Conservation (phyloP, 2,888 invertebrate species). For the Phasia obesa region DNA sequence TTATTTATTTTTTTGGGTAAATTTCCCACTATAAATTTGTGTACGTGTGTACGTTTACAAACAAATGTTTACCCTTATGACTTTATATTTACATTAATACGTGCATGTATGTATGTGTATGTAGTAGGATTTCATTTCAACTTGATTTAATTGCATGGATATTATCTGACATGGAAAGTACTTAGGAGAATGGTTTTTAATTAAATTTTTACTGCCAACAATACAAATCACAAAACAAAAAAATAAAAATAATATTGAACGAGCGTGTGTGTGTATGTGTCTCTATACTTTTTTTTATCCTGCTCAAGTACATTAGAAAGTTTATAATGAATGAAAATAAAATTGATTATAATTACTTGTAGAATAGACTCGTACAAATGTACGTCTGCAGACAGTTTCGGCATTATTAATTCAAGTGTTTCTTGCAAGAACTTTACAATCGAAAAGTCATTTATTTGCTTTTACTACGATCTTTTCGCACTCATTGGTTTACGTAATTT, state of each 20-base stretch:
- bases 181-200: slow-evolving; percentile 64
- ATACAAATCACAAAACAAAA: too few species aligned
- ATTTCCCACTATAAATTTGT: neutral
- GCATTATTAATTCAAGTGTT: slow-evolving; percentile 37
- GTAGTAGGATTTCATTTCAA: slow-evolving; percentile 59
- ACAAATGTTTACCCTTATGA: slow-evolving; percentile 52
- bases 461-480: neutral
- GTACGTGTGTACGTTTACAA: neutral
- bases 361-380: neutral
- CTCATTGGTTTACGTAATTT: neutral
- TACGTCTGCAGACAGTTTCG: slow-evolving; percentile 21
- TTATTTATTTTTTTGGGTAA: slow-evolving; percentile 17
- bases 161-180: slow-evolving; percentile 69
- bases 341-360: slow-evolving; percentile 63
- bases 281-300: neutral
- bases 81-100: slow-evolving; percentile 19
- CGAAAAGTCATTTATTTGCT: slow-evolving; percentile 11
- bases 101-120: slow-evolving; percentile 8
- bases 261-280: neutral
- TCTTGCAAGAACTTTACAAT: slow-evolving; percentile 7
- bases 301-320: slow-evolving; percentile 4
- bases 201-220: slow-evolving; percentile 63
- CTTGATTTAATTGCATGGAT: slow-evolving; percentile 67
- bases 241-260: slow-evolving; percentile 36
- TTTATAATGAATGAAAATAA: slow-evolving; percentile 53